Conservation (phyloP, 2,888 invertebrate species). For the Synergus japonicus region DNA sequence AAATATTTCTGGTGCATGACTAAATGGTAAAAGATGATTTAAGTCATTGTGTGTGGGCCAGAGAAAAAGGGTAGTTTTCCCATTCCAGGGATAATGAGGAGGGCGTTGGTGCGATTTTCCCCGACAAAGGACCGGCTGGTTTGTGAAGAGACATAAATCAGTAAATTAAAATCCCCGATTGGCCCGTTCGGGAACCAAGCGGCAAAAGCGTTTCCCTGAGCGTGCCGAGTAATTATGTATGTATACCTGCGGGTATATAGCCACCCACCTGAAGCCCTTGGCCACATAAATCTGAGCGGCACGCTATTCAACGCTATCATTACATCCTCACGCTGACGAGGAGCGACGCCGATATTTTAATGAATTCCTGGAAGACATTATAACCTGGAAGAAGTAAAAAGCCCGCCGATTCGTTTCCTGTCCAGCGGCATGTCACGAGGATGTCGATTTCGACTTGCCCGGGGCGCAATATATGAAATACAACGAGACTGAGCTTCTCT, state of each 20-base stretch:
- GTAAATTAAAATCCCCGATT: slow-evolving; percentile 28
- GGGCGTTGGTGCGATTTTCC: slow-evolving; percentile 21
- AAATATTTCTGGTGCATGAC: not conserved
- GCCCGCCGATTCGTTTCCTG: slow-evolving; percentile 53
- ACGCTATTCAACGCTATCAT: slow-evolving; percentile 67
- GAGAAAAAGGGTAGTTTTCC: slow-evolving; percentile 10
- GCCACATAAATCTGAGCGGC: slow-evolving; percentile 52
- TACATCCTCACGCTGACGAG: slow-evolving; percentile 66
- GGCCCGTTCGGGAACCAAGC: slow-evolving; percentile 31
- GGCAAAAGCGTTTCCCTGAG: slow-evolving; percentile 48
- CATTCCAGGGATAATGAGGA: not conserved
- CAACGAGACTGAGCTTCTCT: slow-evolving; percentile 39
- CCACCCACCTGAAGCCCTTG: slow-evolving; percentile 48
- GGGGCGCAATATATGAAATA: slow-evolving; percentile 36
- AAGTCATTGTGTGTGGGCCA: not conserved
- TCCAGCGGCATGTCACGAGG: slow-evolving; percentile 41
- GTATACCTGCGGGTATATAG: slow-evolving; percentile 42
- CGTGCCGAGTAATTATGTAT: slow-evolving; percentile 52
- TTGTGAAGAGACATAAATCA: slow-evolving; percentile 25
- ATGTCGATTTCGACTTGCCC: slow-evolving; percentile 47
- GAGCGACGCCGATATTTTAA: slow-evolving; percentile 70
- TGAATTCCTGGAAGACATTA: slow-evolving; percentile 69
- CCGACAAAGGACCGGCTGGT: slow-evolving; percentile 28
- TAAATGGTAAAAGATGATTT: not conserved
- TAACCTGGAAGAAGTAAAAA: slow-evolving; percentile 42